A percentile compares a stretch with the other conserved stretches of the same genome.
Evolutionary conservation across 1,140 invertebrate species (phyloP).

Genomic region (Trypoxylus dichotomus): DNA sequence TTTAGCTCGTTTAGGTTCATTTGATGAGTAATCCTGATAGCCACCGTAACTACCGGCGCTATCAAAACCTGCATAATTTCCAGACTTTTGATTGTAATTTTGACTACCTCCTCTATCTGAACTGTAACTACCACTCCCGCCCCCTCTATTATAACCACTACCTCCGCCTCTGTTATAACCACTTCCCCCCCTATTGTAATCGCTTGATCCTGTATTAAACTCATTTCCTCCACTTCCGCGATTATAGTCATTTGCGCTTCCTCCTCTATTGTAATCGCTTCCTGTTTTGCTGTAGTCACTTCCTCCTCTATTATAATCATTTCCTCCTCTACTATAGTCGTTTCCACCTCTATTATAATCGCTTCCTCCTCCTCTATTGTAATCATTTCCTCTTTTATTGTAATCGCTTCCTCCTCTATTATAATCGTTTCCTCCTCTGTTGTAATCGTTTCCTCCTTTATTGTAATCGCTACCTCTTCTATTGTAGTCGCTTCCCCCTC

Average conservation of each 20-base stretch:
- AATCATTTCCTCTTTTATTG: conserved; percentile 30
- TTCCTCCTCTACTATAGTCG: conserved; percentile 34
- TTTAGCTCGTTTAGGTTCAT: conserved; percentile 46
- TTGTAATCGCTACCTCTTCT: conserved; percentile 27
- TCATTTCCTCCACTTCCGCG: conserved; percentile 31
- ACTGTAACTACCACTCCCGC: not conserved
- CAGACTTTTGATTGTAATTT: conserved; percentile 37
- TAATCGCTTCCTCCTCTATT: conserved; percentile 39
- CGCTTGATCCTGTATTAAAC: conserved; percentile 31
- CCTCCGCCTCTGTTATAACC: conserved; percentile 35
- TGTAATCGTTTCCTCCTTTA: conserved; percentile 33
- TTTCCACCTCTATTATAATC: conserved; percentile 38
- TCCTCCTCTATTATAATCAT: conserved; percentile 32
- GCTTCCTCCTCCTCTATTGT: conserved; percentile 35
- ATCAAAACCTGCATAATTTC: conserved; percentile 34
- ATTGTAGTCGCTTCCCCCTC: conserved; percentile 20
- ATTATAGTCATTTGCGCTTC: conserved; percentile 29
- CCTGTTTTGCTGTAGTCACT: conserved; percentile 29
- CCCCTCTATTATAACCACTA: conserved; percentile 25
- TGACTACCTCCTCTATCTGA: not conserved
- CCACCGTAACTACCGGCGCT: conserved; percentile 41
- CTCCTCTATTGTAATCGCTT: conserved; percentile 30
- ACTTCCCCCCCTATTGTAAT: conserved; percentile 31
- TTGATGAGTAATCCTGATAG: conserved; percentile 36
- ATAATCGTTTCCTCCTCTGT: conserved; percentile 33